These are phyloP conservation scores for Ormyrus pomaceus DNA, from an alignment of 2,888 invertebrate species.

Conservation along the genomic window DNA sequence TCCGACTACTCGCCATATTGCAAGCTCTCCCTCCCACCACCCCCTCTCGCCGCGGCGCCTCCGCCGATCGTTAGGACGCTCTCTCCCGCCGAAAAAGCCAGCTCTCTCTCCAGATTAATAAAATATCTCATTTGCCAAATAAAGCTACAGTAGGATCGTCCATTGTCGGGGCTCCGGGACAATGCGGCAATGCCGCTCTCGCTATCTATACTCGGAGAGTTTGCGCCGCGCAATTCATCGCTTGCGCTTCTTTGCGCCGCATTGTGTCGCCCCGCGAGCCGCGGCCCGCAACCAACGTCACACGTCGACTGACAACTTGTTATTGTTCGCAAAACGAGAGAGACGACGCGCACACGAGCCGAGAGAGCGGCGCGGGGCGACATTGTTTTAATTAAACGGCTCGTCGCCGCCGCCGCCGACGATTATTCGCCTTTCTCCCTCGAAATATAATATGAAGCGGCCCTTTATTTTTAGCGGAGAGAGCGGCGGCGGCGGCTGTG, in stretches of 20 bases:
- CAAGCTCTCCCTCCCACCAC: constrained; percentile 7
- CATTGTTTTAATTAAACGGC: constrained; percentile 72
- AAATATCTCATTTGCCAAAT: constrained; percentile 47
- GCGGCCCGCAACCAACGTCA: constrained; percentile 53
- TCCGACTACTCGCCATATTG: constrained; percentile 57
- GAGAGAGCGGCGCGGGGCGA: constrained; percentile 64
- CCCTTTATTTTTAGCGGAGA: constrained; percentile 21
- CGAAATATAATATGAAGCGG: constrained; percentile 20
- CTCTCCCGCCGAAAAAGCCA: constrained; percentile 17
- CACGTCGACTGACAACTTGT: constrained; percentile 67
- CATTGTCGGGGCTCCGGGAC: constrained; percentile 54
- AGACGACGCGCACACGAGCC: constrained; percentile 57
- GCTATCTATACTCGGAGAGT: constrained; percentile 8
- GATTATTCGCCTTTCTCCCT: constrained; percentile 27
- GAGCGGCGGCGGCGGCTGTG: neutral
- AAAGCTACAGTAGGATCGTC: constrained; percentile 17
- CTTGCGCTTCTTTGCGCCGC: constrained; percentile 22
- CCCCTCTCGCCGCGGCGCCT: no score
- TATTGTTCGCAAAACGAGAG: constrained; percentile 70
- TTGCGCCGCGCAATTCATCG: constrained; percentile 33
- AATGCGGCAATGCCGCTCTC: constrained; percentile 23
- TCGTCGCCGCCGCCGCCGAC: constrained; percentile 63
- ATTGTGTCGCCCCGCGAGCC: neutral
- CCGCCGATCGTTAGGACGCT: no score
- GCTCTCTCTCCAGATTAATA: constrained; percentile 15